Conservation (phyloP, 2,888 invertebrate genomes). For the Polietes domitor region DNA sequence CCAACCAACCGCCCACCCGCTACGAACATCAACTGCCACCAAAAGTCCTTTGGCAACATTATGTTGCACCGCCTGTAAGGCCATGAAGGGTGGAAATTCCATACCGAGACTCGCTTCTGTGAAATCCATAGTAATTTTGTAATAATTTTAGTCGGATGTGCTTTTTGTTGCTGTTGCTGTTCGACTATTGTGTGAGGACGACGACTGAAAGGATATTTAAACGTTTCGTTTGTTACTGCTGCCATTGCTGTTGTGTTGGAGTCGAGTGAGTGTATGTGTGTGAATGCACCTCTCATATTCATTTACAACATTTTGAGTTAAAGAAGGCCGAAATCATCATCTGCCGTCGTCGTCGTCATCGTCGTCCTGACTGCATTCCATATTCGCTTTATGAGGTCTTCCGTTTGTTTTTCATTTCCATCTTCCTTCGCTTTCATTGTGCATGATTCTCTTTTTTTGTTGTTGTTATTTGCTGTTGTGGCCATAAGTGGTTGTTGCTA, state of each 20-base stretch:
- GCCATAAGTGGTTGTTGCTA: conserved; percentile 25
- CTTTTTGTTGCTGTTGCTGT: not conserved
- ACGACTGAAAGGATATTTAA: not conserved
- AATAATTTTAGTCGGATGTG: not conserved
- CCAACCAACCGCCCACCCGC: not conserved
- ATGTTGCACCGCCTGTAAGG: not conserved
- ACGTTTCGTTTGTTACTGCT: not conserved
- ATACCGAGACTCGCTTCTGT: not conserved
- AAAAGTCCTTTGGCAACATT: not conserved
- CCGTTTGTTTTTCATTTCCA: conserved; percentile 37
- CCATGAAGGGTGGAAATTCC: not conserved
- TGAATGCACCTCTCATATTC: not conserved
- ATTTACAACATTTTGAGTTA: conserved; percentile 51
- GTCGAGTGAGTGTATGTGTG: not conserved
- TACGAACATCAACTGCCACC: not conserved
- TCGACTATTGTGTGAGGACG: not conserved
- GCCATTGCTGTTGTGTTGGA: not conserved
- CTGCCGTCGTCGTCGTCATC: conserved; percentile 47
- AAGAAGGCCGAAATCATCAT: conserved; percentile 63
- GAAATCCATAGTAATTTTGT: conserved; percentile 3
- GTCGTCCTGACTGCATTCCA: conserved; percentile 43
- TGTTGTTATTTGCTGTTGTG: not conserved
- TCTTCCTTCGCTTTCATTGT: conserved; percentile 15
- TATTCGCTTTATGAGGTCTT: conserved; percentile 62
- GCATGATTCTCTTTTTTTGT: not conserved